Conservation (phyloP, 2,888 invertebrate genomes). For the Eulithis prunata region DNA sequence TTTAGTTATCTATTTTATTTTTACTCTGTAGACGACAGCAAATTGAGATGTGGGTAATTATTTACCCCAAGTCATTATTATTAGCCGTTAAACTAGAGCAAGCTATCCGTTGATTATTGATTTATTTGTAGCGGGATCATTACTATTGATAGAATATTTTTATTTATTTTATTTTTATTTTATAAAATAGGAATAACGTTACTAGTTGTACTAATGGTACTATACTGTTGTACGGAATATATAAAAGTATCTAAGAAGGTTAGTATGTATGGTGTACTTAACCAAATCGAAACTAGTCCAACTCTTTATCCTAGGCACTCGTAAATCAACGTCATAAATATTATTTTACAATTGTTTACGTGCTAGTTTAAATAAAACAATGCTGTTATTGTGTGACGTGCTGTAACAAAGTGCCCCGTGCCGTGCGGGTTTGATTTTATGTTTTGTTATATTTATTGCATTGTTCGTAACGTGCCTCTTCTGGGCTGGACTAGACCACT, state of each 20-base stretch:
- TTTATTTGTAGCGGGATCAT: constrained; percentile 27
- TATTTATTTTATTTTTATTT: too few species aligned
- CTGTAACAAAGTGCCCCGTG: constrained; percentile 31
- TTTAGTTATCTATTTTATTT: background rate
- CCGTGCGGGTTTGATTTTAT: constrained; percentile 24
- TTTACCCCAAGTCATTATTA: constrained; percentile 31
- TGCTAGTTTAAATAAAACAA: constrained; percentile 57
- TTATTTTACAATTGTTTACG: constrained; percentile 76
- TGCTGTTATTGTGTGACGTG: constrained; percentile 41
- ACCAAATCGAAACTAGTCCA: constrained; percentile 14
- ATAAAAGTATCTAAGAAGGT: too few species aligned
- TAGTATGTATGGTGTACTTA: background rate
- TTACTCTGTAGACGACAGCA: constrained; percentile 15
- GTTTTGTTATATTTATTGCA: constrained; percentile 29
- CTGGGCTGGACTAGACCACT: constrained; percentile 56
- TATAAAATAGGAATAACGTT: too few species aligned
- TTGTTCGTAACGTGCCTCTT: constrained; percentile 25
- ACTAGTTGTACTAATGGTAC: too few species aligned
- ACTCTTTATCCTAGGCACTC: constrained; percentile 37
- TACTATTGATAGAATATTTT: constrained; percentile 18
- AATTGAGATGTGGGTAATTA: constrained; percentile 36
- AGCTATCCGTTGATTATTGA: constrained; percentile 30
- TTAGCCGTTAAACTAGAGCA: constrained; percentile 24
- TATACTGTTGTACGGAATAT: too few species aligned
- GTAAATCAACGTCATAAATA: constrained; percentile 53